Evolutionary conservation across 2,888 invertebrate species (phyloP), one percentile per base, ranked within the genome.

Genomic region (Chelonus formosanus): DNA sequence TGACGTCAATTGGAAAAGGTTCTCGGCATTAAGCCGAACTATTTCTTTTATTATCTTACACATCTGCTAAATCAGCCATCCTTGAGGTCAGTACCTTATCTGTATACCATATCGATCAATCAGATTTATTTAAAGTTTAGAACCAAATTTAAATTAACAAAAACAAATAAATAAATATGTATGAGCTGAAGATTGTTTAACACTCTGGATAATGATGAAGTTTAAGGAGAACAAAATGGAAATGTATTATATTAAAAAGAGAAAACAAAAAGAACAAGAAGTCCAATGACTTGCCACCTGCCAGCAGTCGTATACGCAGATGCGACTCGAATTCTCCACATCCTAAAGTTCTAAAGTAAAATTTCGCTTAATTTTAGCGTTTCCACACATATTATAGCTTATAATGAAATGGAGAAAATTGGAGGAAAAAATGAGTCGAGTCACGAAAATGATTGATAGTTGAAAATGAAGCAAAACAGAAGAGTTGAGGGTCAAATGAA

Each of bases 1-100:
- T 83, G 83, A 83, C 83, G 83, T 83, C 83, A 83, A 83, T 83
- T 76, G 83, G 81, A 81, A 83, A 83, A 83, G 82, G 81, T 81
- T 80, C 79, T 73, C 68, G 72, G 72, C 66, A 67, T 56, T 63
- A 53, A 67, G 67, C 70, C 70, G 70, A 67, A 67, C 68, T 67
- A 65, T 69, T 53, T 61, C 52, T 43, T 43, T 36, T 52, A 61
- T 43, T 36, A 20, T 55, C 45, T n/a, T 53, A 31, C 35, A 20
- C n/a, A 40, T 59, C 45, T 58, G 48, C 48, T 59, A 48, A 35
- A 59, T 35, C 32, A 36, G 34, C 35, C 47, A 48, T 59, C 31
- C 47, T 47, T 47, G 7, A 20, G 48, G n/a, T 36, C 36, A 10
- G 10, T 55, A 48, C n/a, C 52, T 5, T 40, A 20, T 20, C 20